Evolutionary conservation across 2,888 invertebrate species (phyloP), one percentile per base, ranked within the genome.

Genomic region (Macrophya annulata): DNA sequence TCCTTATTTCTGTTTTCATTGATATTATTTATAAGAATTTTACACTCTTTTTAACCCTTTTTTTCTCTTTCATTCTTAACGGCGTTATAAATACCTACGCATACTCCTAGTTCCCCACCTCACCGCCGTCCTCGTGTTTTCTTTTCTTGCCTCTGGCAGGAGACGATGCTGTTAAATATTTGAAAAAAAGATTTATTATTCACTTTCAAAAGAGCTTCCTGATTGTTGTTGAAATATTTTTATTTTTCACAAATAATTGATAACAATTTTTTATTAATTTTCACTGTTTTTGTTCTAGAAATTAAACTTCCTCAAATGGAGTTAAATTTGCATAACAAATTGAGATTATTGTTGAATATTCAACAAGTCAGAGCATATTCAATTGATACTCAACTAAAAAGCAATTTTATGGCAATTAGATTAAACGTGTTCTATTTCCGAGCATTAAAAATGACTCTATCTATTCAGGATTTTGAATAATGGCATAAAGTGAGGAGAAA

Each of bases 61-160:
- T n/a, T 62, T 12, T 62, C 21, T 37, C 31, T 72, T 51, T 76
- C 15, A 21, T 62, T 62, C 62, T 62, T 25, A 62, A 71, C 48
- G 21, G 83, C 51, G n/a, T 83, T 37, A 37, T 51, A 62, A 81
- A 51, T 37, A 55, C 21, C 25, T 37, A 59, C 40, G 48, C 48
- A 4, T 12, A 43, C 85, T 90, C 91, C 90, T 93, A 92, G 90
- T 93, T 93, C 87, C 91, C 93, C 87, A 92, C 90, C 87, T 93
- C 94, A 55, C 94, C 94, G 17, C 94, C 95, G n/a, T 95, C 96
- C 92, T 96, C 96, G 91, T 95, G 95, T 94, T 96, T 96, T 95
- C 96, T 95, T 92, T 96, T 96, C 94, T 96, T 96, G 90, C 96
- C 96, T 93, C 96, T 94, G 86, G 95, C 95, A 89, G 96, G 94